Percentiles rank a stretch among this genome's conserved stretches.
Evolutionary conservation across 35 echinoderm and acorn worm genomes (phyloP).

Genomic region (Acanthaster planci): DNA sequence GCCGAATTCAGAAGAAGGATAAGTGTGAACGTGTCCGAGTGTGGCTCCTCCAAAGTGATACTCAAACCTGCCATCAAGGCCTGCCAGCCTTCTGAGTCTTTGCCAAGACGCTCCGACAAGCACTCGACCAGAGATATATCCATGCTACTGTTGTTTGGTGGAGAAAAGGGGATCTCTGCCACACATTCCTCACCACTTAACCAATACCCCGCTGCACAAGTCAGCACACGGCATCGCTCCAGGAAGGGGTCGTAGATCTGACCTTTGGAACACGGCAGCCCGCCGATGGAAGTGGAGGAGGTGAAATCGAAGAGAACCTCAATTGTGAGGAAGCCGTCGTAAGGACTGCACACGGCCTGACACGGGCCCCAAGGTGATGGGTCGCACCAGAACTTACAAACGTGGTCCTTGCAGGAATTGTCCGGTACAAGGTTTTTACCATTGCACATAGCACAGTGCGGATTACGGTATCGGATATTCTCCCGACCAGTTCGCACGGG

Average conservation of each 20-base stretch:
- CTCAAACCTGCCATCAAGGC: neutral
- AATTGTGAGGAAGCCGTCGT: conserved; percentile 4
- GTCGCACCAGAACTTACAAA: no score
- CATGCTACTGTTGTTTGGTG: neutral
- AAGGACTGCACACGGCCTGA: neutral
- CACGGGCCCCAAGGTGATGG: neutral
- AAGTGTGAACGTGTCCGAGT: neutral
- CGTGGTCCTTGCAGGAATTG: neutral
- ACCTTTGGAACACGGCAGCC: neutral
- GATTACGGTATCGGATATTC: conserved; percentile 1
- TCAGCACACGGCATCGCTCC: neutral
- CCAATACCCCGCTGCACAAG: conserved; percentile 7
- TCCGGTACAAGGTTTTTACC: neutral
- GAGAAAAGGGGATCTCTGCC: neutral
- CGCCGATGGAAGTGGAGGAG: neutral
- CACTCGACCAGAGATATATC: neutral
- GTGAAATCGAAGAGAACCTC: conserved; percentile 18
- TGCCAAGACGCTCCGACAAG: neutral
- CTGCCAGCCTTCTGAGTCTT: neutral
- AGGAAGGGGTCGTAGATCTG: conserved; percentile 33
- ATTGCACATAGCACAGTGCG: conserved; percentile 29
- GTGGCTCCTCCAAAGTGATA: neutral
- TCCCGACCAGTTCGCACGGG: neutral
- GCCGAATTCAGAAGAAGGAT: neutral
- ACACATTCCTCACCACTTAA: neutral